Evolutionary conservation across 2,888 invertebrate species (phyloP), one percentile per base, ranked within the genome.

Genomic region (Caenorhabditis imperialis): DNA sequence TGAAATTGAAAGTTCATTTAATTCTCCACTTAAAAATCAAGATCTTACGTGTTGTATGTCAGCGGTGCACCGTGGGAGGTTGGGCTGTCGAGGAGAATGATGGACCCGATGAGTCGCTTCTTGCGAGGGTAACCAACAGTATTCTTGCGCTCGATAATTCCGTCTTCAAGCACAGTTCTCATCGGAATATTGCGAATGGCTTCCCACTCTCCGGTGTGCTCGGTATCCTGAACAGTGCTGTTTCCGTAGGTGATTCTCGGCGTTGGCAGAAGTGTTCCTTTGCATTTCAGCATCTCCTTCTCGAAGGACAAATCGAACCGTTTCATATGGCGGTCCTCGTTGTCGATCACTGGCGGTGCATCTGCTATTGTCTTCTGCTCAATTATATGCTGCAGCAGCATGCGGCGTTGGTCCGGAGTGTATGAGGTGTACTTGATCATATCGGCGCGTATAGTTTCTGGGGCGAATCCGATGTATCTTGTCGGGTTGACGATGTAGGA

Each of bases 241-340:
- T 53, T 51, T 45, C 53, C 75, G 20, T 65, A 71, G n/a, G 45
- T 35, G 7, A 70, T 20, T 0, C 65, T 61, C 1, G 71, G 75
- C 2, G 37, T 16, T 10, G 75, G 75, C 3, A 75, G 54, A 1
- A 75, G 23, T 6, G 63, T 54, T 6, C 63, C 75, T 3, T 57
- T 51, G 16, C 45, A 35, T 3, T 33, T 22, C 18, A 70, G 23
- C 45, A 70, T 47, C n/a, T 62, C 33, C 14, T 45, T 61, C 5
- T 44, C 44, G 14, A 69, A 23, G n/a, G 7, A 14, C 1, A 75
- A 16, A 12, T 37, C 37, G 14, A 35, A 37, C 2, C 12, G 16
- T 1, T 1, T 22, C 75, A 75, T 63, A 30, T 60, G 40, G 0
- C 18, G n/a, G 35, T 75, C 75, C 2, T 37, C 23, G 23, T 60